These are phyloP conservation scores for Sipha flava DNA, from an alignment of 1,140 invertebrate species.

Conservation along the genomic window DNA sequence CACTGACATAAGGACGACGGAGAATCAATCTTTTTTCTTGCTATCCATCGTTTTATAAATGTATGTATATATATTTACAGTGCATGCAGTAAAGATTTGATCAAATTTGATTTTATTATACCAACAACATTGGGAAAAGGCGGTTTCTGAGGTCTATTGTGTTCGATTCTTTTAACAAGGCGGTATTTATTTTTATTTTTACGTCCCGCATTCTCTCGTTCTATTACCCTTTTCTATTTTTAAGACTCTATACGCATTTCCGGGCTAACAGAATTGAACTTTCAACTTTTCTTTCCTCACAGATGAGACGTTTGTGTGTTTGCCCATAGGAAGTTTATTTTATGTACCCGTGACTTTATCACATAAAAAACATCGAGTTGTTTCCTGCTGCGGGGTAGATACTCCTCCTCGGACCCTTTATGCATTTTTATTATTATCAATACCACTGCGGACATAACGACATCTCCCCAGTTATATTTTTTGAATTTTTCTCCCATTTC, in stretches of 20 bases:
- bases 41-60: background rate
- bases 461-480: background rate
- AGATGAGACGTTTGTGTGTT: background rate
- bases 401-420: background rate
- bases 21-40: background rate
- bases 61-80: background rate
- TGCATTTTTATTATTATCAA: background rate
- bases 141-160: background rate
- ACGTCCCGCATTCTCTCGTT: background rate
- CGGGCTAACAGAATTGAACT: background rate
- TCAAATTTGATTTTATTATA: constrained; percentile 3
- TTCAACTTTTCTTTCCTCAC: background rate
- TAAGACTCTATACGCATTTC: background rate
- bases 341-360: background rate
- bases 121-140: background rate
- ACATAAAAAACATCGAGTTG: background rate
- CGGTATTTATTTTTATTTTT: background rate
- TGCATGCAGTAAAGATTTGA: background rate
- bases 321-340: background rate
- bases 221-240: background rate
- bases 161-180: constrained; percentile 8
- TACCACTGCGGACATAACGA: background rate
- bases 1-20: background rate
- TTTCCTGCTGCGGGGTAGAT: background rate
- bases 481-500: background rate